A percentile compares a stretch with the other conserved stretches of the same genome.
These are phyloP conservation scores for Acromyrmex charruanus DNA, from an alignment of 1,140 invertebrate species.

Conservation along the genomic window DNA sequence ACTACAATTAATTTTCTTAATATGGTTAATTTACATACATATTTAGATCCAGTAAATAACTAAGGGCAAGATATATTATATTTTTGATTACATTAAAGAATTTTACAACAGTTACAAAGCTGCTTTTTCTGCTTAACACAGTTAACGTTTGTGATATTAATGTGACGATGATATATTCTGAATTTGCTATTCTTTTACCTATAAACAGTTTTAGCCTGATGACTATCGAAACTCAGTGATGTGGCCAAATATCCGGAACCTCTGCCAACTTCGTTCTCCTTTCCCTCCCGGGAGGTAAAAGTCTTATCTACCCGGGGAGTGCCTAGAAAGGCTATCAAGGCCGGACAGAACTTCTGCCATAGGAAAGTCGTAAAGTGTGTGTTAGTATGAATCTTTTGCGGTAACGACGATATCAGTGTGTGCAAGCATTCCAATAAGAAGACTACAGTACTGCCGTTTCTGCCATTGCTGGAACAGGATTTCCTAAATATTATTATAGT, in stretches of 20 bases:
- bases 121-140: too few species aligned
- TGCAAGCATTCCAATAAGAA: constrained; percentile 95
- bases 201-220: constrained; percentile 94
- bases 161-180: not conserved
- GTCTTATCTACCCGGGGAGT: constrained; percentile 92
- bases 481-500: constrained; percentile 78
- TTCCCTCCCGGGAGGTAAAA: constrained; percentile 89
- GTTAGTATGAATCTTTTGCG: constrained; percentile 93
- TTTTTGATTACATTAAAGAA: too few species aligned
- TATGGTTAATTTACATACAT: too few species aligned
- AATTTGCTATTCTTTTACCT: constrained; percentile 87
- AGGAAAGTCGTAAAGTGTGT: constrained; percentile 94
- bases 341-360: constrained; percentile 97
- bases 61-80: too few species aligned
- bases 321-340: constrained; percentile 94
- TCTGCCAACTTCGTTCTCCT: constrained; percentile 88
- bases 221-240: constrained; percentile 91
- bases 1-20: too few species aligned
- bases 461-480: constrained; percentile 84
- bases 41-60: too few species aligned
- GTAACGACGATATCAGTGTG: constrained; percentile 93
- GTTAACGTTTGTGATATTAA: not conserved
- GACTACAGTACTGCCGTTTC: constrained; percentile 89
- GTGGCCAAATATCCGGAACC: constrained; percentile 91
- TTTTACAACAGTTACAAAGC: too few species aligned